phyloP scores from a whole-genome alignment of 2,888 invertebrate genomes.

The Augochlorella aurata region DNA sequence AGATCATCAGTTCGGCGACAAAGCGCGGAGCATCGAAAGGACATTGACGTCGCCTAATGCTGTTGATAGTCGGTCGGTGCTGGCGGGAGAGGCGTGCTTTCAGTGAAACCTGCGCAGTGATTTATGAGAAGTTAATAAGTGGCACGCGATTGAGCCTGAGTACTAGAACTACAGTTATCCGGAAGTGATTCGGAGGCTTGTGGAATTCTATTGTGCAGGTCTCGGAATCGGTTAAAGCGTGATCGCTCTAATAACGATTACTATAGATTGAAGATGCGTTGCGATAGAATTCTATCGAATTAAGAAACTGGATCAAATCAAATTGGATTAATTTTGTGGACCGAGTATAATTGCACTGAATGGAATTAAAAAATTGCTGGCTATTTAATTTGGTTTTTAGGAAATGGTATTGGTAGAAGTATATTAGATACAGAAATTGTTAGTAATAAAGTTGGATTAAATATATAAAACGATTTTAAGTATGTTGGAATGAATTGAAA shows the following conservation, averaged over 20 bases:
- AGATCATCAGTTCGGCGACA: neutral
- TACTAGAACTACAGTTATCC: neutral
- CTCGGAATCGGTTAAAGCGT: neutral
- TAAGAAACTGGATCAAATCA: too few relatives aligned
- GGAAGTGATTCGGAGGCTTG: neutral
- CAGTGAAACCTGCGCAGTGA: neutral
- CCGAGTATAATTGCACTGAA: too few relatives aligned
- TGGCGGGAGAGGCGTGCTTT: neutral
- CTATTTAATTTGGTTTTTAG: too few relatives aligned
- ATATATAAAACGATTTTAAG: neutral
- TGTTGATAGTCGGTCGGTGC: neutral
- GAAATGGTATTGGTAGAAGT: too few relatives aligned
- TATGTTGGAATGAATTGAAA: neutral
- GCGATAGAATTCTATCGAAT: too few relatives aligned
- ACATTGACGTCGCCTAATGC: neutral
- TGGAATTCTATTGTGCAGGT: neutral
- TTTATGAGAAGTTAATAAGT: constrained; percentile 7
- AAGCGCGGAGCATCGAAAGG: neutral
- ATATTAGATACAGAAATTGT: too few relatives aligned
- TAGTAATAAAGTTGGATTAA: too few relatives aligned
- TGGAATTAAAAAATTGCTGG: too few relatives aligned
- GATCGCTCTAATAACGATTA: too few relatives aligned
- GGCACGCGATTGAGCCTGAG: neutral
- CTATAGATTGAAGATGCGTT: too few relatives aligned
- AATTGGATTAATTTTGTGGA: too few relatives aligned